Evolutionary conservation across 2,113 vertebrate species (phyloP).

Genomic region (Brachypteracias leptosomus): DNA sequence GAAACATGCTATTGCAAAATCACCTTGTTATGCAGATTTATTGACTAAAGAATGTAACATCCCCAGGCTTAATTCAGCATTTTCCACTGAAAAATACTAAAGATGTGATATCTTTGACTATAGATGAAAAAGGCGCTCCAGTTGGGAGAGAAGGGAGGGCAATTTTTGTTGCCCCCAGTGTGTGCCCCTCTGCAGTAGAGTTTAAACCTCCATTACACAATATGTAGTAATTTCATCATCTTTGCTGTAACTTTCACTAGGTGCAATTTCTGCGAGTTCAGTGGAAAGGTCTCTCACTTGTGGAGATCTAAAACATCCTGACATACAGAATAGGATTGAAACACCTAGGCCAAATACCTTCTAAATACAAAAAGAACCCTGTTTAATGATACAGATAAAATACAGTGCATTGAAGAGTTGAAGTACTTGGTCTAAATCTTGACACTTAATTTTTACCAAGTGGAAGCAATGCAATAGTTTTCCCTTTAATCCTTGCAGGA

Average conservation of each 20-base stretch:
- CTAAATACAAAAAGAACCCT: neutral
- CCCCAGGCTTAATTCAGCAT: neutral
- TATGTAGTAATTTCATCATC: neutral
- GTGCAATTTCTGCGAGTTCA: neutral
- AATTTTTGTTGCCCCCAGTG: neutral
- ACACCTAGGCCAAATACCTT: neutral
- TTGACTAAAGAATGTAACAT: neutral
- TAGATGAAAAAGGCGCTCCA: neutral
- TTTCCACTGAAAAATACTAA: neutral
- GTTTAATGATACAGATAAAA: fast-evolving
- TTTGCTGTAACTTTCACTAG: neutral
- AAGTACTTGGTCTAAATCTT: neutral
- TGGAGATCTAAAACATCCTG: neutral
- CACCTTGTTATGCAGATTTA: neutral
- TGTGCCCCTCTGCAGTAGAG: neutral
- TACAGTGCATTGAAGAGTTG: neutral
- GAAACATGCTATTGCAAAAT: neutral
- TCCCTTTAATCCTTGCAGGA: neutral
- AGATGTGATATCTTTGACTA: neutral
- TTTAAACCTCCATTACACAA: neutral
- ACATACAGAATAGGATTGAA: neutral
- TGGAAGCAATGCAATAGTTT: neutral
- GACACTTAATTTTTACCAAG: neutral
- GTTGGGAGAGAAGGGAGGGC: neutral
- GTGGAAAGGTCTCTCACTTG: neutral